A percentile compares a stretch with the other conserved stretches of the same genome.
Conservation (phyloP, 2,113 vertebrate species). For the Sus scrofa region T2T-Sscrofa CM000812.6:34925001-34925500, state of each 20-base stretch:
- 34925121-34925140: slow-evolving; percentile 11
- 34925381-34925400: slow-evolving; percentile 49
- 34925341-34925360: background rate
- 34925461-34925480: background rate
- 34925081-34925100: background rate
- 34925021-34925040: background rate
- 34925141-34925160: background rate
- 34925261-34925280: slow-evolving; percentile 15
- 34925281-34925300: background rate
- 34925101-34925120: background rate
- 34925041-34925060: background rate
- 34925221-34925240: background rate
- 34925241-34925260: background rate
- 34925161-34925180: background rate
- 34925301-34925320: background rate
- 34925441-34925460: background rate
- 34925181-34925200: background rate
- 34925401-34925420: background rate
- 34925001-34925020: background rate
- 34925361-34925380: background rate
- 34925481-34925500: slow-evolving; percentile 11
- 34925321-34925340: background rate
- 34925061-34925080: background rate
- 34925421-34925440: slow-evolving; percentile 17
- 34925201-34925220: background rate